Base-by-base conservation (phyloP, 2,797 vertebrate species). In the Acropternis orthonyx region DNA sequence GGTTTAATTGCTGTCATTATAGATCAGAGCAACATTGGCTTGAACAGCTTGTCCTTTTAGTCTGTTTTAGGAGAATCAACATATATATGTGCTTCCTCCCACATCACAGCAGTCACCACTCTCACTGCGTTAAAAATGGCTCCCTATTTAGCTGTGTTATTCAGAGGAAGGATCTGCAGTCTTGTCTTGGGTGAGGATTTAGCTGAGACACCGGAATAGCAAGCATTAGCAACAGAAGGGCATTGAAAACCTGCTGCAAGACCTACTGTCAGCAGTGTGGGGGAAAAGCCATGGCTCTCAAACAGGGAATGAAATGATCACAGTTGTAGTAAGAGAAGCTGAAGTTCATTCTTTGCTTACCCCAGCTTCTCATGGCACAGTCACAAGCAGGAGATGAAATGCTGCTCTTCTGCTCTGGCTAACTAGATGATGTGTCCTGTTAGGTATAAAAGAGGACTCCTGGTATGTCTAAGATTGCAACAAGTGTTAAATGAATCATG, bases 1-100 rank as follows among this genome's bases (percentile, higher is more conserved):
- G 72, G 94, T 96, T 69, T 95, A 93, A 95, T 92, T 94, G 83
- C 92, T 97, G 94, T 95, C 94, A 95, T 97, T 97, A 94, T 59
- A 97, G 82, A 95, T 94, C 80, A 81, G 91, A 96, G 91, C 23
- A 95, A 72, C 91, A 92, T 67, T 97, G 96, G 92, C 93, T 96
- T 93, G 95, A 95, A 96, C 96, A 96, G 79, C 66, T 91, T 97
- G 94, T 97, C 96, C 96, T 96, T 93, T 97, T 66, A 68, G 62
- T 96, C 63, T 92, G 89, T 96, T 90, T 97, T 96, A 95, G 93
- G 90, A 96, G 93, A 97, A 82, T 76, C 72, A 89, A 74, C 61
- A 88, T 86, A 79, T 85, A 83, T 93, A 91, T 67, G 52, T 92
- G 10, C 56, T 95, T 91, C 93, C 75, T 94, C 84, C 84, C 81